Evolutionary conservation across 2,888 invertebrate species (phyloP).

Genomic region (Frankliniella intonsa): DNA sequence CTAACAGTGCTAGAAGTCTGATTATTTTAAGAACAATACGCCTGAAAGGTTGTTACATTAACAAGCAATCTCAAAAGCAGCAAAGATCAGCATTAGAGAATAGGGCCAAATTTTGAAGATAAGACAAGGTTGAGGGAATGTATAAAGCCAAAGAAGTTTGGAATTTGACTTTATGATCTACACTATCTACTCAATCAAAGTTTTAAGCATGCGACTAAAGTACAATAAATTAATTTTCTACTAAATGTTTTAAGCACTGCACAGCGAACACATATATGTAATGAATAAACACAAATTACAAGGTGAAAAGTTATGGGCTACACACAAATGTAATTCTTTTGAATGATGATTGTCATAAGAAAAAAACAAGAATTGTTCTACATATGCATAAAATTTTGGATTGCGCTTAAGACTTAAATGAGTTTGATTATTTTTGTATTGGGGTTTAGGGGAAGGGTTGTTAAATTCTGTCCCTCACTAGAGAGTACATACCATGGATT

Average conservation of each 20-base stretch:
- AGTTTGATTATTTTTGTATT: too few relatives aligned
- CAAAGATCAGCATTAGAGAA: too few relatives aligned
- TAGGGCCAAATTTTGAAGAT: too few relatives aligned
- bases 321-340: background rate
- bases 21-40: background rate
- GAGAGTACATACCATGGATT: conserved; percentile 74
- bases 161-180: too few relatives aligned
- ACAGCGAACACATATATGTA: too few relatives aligned
- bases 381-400: background rate
- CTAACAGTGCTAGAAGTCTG: background rate
- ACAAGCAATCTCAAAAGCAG: background rate
- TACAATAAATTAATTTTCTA: too few relatives aligned
- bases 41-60: background rate
- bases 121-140: too few relatives aligned
- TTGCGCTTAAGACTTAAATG: background rate
- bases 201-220: too few relatives aligned
- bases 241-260: too few relatives aligned
- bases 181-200: too few relatives aligned
- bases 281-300: too few relatives aligned
- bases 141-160: too few relatives aligned
- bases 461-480: conserved; percentile 8
- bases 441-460: conserved; percentile 20
- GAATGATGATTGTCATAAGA: background rate
- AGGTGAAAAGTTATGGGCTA: background rate
- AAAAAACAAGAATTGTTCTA: background rate